phyloP scores from a whole-genome alignment of 2,888 invertebrate genomes.

The Amiota mariae region DNA sequence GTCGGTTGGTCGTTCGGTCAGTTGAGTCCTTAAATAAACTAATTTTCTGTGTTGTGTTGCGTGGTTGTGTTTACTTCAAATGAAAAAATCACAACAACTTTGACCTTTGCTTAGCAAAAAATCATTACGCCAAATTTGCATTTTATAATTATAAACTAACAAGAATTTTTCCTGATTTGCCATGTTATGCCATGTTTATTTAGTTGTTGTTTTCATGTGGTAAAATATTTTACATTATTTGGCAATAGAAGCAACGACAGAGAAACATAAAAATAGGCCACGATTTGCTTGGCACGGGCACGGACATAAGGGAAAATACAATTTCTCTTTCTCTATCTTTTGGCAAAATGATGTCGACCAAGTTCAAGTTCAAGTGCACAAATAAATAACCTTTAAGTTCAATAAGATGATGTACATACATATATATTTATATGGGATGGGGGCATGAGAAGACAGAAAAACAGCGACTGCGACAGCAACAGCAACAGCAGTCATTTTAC shows the following conservation, averaged over 20 bases:
- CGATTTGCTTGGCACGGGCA: neutral
- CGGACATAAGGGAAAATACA: neutral
- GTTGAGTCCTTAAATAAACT: too few relatives aligned
- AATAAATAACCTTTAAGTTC: neutral
- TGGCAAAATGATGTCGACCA: neutral
- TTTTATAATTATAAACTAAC: constrained; percentile 16
- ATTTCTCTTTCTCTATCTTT: too few relatives aligned
- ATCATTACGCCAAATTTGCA: constrained; percentile 11
- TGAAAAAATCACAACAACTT: neutral
- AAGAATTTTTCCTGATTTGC: neutral
- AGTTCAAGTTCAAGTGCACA: constrained; percentile 29
- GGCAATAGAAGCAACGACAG: constrained; percentile 11
- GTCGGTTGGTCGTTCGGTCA: too few relatives aligned
- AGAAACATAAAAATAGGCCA: constrained; percentile 13
- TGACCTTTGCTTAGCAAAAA: neutral
- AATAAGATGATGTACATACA: too few relatives aligned
- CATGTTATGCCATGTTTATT: too few relatives aligned
- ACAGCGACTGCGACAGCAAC: neutral
- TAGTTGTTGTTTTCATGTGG: neutral
- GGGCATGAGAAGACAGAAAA: neutral
- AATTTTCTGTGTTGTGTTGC: too few relatives aligned
- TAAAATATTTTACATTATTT: constrained; percentile 19
- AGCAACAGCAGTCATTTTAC: neutral
- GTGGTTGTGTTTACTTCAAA: too few relatives aligned
- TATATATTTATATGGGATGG: too few relatives aligned